Percentiles rank a stretch among this genome's conserved stretches.
These are phyloP conservation scores for Ataeniobius toweri DNA, from an alignment of 2,797 vertebrate species.

Conservation along the genomic window DNA sequence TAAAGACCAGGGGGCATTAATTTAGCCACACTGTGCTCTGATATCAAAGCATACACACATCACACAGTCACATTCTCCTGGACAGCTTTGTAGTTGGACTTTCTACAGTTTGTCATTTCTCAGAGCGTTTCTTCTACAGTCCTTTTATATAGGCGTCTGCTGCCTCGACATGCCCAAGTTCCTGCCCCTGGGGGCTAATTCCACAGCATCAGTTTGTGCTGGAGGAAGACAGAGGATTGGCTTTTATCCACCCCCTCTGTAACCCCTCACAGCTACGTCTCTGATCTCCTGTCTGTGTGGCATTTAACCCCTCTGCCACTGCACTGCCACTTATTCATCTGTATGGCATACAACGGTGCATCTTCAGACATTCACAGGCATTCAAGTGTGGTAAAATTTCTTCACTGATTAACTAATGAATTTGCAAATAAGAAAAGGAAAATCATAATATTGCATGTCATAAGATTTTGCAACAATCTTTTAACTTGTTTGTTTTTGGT, in stretches of 20 bases:
- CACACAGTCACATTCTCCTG: slow-evolving; percentile 44
- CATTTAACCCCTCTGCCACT: slow-evolving; percentile 75
- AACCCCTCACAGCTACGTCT: slow-evolving; percentile 68
- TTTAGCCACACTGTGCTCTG: slow-evolving; percentile 36
- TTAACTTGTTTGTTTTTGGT: not conserved
- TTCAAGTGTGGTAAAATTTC: slow-evolving; percentile 39
- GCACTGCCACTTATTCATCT: slow-evolving; percentile 43
- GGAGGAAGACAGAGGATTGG: slow-evolving; percentile 70
- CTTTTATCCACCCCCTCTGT: slow-evolving; percentile 75
- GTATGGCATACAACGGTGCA: not conserved
- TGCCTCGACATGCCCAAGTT: slow-evolving; percentile 78
- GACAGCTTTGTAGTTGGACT: slow-evolving; percentile 57
- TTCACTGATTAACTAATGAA: not conserved
- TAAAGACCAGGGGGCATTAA: slow-evolving; percentile 41
- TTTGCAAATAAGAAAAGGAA: slow-evolving; percentile 28
- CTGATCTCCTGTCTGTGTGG: slow-evolving; percentile 77
- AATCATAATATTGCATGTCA: slow-evolving; percentile 12
- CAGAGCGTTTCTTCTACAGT: slow-evolving; percentile 61
- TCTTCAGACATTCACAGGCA: slow-evolving; percentile 19
- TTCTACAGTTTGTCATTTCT: slow-evolving; percentile 70
- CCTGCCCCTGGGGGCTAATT: slow-evolving; percentile 82
- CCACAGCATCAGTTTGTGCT: slow-evolving; percentile 75
- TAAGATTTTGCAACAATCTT: not conserved
- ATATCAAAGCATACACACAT: slow-evolving; percentile 67
- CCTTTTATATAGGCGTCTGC: slow-evolving; percentile 62